Percentiles rank a stretch among this genome's conserved stretches.
Evolutionary conservation across 2,113 vertebrate species (phyloP).

Genomic region (Chitala chitala): DNA sequence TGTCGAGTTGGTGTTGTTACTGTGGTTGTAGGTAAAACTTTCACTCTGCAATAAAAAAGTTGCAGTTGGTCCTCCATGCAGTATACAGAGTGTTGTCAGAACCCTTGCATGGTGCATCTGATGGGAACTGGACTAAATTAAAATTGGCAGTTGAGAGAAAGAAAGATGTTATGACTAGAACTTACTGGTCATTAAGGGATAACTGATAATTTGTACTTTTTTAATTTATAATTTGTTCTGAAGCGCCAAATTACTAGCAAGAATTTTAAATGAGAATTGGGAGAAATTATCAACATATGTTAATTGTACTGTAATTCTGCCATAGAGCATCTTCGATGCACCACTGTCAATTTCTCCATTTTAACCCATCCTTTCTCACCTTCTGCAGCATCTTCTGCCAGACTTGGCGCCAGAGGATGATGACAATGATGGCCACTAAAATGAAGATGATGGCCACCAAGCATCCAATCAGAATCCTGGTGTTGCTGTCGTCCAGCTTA

Average conservation of each 20-base stretch:
- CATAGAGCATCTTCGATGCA: background rate
- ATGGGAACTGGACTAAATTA: too few species aligned
- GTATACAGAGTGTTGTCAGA: too few species aligned
- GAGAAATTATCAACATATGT: background rate
- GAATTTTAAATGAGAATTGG: background rate
- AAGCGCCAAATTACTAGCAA: background rate
- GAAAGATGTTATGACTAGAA: too few species aligned
- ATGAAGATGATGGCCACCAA: slow-evolving; percentile 97
- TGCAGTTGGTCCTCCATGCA: slow-evolving; percentile 89
- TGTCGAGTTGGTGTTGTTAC: slow-evolving; percentile 70
- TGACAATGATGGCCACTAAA: slow-evolving; percentile 90
- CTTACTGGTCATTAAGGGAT: background rate
- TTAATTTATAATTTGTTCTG: background rate
- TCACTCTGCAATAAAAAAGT: slow-evolving; percentile 92
- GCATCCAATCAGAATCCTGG: slow-evolving; percentile 89
- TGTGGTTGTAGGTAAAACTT: slow-evolving; percentile 81
- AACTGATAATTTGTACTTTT: background rate
- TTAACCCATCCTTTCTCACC: slow-evolving; percentile 59
- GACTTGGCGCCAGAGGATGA: slow-evolving; percentile 95
- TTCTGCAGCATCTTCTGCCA: slow-evolving; percentile 99
- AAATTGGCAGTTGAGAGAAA: too few species aligned
- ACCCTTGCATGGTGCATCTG: too few species aligned
- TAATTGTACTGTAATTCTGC: background rate
- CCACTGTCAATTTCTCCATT: background rate
- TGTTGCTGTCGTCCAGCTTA: slow-evolving; percentile 95